Percentiles rank a stretch among this genome's conserved stretches.
phyloP scores from a whole-genome alignment of 2,113 vertebrate species.

The Pseudopodoces humilis region DNA sequence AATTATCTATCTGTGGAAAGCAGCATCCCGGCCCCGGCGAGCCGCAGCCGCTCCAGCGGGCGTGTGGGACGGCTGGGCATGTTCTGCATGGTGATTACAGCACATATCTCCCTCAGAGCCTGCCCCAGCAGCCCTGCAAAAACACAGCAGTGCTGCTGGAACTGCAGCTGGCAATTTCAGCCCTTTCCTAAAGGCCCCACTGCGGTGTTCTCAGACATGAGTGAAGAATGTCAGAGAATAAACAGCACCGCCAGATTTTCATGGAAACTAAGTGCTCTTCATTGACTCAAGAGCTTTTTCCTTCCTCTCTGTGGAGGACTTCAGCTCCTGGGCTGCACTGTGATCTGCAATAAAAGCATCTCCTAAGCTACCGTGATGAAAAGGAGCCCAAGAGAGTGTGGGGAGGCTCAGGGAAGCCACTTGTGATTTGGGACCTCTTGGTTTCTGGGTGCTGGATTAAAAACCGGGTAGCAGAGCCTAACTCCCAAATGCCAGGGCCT shows the following conservation, averaged over 20 bases:
- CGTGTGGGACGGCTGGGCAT: neutral
- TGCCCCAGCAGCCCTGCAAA: neutral
- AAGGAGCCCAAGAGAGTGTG: neutral
- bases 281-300: neutral
- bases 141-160: neutral
- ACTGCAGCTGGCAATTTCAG: neutral
- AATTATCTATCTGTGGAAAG: conserved; percentile 32
- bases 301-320: neutral
- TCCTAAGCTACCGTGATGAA: neutral
- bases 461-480: neutral
- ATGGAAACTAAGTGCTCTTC: neutral
- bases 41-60: neutral
- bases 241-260: neutral
- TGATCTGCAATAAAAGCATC: neutral
- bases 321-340: neutral
- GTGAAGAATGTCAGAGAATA: neutral
- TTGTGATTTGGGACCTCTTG: neutral
- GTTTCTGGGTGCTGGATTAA: neutral
- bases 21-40: neutral
- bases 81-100: neutral
- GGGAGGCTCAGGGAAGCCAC: neutral
- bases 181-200: neutral
- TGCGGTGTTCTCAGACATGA: rapidly evolving
- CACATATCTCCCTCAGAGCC: neutral
- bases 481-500: neutral